Evolutionary conservation across 2,113 vertebrate species (phyloP).

Genomic region (Clarias batrachus): DNA sequence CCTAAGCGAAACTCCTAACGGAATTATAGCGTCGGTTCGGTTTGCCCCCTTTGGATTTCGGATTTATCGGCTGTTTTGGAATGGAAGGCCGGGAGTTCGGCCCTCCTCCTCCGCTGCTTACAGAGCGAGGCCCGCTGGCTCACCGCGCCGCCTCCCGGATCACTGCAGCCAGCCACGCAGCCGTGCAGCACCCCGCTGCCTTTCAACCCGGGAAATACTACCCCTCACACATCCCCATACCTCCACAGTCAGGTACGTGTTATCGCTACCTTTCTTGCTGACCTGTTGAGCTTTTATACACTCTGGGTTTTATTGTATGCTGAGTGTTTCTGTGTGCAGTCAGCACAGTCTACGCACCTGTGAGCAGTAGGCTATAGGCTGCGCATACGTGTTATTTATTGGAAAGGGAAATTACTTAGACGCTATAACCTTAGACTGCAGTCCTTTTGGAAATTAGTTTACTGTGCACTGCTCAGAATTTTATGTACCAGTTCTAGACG

Average conservation of each 20-base stretch:
- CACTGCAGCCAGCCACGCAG: constrained; percentile 78
- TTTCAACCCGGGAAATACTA: constrained; percentile 93
- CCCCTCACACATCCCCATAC: constrained; percentile 88
- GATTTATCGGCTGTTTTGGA: constrained; percentile 72
- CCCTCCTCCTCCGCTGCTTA: constrained; percentile 88
- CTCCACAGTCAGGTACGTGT: constrained; percentile 85
- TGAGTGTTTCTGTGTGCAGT: constrained; percentile 4
- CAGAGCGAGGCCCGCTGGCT: constrained; percentile 85
- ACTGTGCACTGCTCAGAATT: constrained; percentile 45
- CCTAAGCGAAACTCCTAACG: constrained; percentile 72
- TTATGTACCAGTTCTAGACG: constrained; percentile 55
- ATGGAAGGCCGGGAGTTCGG: constrained; percentile 97
- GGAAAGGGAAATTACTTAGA: constrained; percentile 55
- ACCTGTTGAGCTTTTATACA: constrained; percentile 28
- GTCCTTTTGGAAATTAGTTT: constrained; percentile 58
- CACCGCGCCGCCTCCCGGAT: constrained; percentile 83
- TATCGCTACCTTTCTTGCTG: not conserved
- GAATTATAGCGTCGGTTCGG: constrained; percentile 75
- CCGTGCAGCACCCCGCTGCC: constrained; percentile 84
- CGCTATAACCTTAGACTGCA: constrained; percentile 43
- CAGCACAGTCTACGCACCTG: not conserved
- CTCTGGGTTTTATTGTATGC: constrained; percentile 4
- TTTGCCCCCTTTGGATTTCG: constrained; percentile 72
- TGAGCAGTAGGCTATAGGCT: constrained; percentile 19
- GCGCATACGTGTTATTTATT: constrained; percentile 57